Percentiles rank a stretch among this genome's conserved stretches.
Conservation (phyloP, 1,140 invertebrate genomes). For the Drosophila miranda region DNA sequence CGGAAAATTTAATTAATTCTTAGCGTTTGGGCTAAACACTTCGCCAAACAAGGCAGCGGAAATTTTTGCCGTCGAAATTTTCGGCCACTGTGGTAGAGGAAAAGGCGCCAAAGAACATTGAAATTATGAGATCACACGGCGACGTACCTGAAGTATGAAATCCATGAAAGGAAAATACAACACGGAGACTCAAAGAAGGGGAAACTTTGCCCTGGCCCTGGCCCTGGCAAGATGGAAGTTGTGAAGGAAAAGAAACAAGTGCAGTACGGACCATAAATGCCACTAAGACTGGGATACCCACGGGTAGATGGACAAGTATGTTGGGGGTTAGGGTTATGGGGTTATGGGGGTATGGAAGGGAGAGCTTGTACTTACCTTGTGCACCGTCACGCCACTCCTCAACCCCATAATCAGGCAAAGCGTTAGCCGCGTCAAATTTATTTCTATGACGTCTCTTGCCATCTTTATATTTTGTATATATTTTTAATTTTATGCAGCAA, state of each 20-base stretch:
- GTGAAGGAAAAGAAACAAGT: slow-evolving; percentile 40
- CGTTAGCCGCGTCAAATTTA: slow-evolving; percentile 81
- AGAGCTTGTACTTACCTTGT: slow-evolving; percentile 75
- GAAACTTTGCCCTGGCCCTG: background rate
- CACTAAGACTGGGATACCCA: slow-evolving; percentile 24
- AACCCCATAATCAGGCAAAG: slow-evolving; percentile 82
- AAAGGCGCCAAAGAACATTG: slow-evolving; percentile 17
- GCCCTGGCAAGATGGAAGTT: slow-evolving; percentile 48
- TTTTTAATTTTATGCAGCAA: slow-evolving; percentile 75
- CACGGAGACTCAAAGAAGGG: slow-evolving; percentile 32
- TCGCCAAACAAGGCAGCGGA: slow-evolving; percentile 3
- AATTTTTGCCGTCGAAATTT: slow-evolving; percentile 26
- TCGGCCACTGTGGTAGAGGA: slow-evolving; percentile 12
- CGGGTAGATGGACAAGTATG: background rate
- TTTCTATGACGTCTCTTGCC: slow-evolving; percentile 82
- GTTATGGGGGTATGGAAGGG: slow-evolving; percentile 1
- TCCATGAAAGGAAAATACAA: slow-evolving; percentile 62
- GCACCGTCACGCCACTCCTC: slow-evolving; percentile 82
- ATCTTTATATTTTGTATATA: slow-evolving; percentile 69
- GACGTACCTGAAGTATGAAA: slow-evolving; percentile 62
- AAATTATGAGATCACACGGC: slow-evolving; percentile 48
- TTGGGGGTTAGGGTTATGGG: background rate
- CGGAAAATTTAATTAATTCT: slow-evolving; percentile 73
- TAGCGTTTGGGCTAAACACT: slow-evolving; percentile 53
- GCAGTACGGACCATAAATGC: slow-evolving; percentile 58